Percentiles rank a stretch among this genome's conserved stretches.
These are phyloP conservation scores for Chesias legatella DNA, from an alignment of 2,888 invertebrate genomes.

Conservation along the genomic window DNA sequence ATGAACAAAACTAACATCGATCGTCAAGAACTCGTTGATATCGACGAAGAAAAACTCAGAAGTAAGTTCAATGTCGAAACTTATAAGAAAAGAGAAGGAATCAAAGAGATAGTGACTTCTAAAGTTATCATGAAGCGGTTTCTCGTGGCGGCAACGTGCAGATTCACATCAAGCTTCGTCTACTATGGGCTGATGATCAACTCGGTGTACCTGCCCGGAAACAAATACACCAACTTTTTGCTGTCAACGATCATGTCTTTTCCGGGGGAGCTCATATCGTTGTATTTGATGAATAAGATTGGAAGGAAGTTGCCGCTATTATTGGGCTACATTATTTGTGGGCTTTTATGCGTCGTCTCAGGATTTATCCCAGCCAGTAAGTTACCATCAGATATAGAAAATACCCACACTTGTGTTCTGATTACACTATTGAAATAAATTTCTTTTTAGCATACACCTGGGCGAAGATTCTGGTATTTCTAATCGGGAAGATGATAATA, in stretches of 20 bases:
- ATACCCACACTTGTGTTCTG: no score
- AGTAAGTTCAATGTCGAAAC: slow-evolving; percentile 49
- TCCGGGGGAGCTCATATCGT: slow-evolving; percentile 57
- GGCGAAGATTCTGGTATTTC: slow-evolving; percentile 64
- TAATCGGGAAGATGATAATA: slow-evolving; percentile 82
- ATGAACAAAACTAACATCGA: slow-evolving; percentile 52
- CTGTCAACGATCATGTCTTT: slow-evolving; percentile 61
- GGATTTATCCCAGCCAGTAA: slow-evolving; percentile 53
- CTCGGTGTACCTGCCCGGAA: slow-evolving; percentile 61
- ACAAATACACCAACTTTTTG: slow-evolving; percentile 62
- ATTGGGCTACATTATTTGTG: slow-evolving; percentile 48
- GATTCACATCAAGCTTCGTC: slow-evolving; percentile 58
- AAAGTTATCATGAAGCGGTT: slow-evolving; percentile 51
- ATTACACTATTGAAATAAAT: no score
- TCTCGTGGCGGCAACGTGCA: slow-evolving; percentile 40
- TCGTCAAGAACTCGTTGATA: slow-evolving; percentile 40
- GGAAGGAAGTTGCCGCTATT: slow-evolving; percentile 57
- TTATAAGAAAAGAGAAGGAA: slow-evolving; percentile 46
- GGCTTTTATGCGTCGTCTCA: slow-evolving; percentile 46
- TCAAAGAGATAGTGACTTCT: slow-evolving; percentile 46
- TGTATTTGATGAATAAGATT: slow-evolving; percentile 59
- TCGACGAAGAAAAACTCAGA: slow-evolving; percentile 45
- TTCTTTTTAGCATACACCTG: slow-evolving; percentile 43
- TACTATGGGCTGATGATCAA: slow-evolving; percentile 65
- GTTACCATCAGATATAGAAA: slow-evolving; percentile 19